Percentiles rank a stretch among this genome's conserved stretches.
Conservation (phyloP, 2,888 invertebrate species). For the Dromius quadrimaculatus region DNA sequence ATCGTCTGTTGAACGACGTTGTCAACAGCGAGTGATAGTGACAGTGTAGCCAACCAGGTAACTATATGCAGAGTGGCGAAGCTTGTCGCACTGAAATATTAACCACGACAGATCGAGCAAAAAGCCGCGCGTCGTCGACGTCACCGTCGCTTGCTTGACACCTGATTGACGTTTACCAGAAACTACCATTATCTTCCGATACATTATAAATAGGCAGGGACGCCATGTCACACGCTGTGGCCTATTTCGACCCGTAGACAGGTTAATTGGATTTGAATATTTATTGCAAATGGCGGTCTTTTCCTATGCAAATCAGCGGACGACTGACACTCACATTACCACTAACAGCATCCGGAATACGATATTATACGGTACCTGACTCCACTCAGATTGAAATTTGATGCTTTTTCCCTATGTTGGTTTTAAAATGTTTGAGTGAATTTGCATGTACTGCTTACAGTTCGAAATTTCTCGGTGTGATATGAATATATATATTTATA, state of each 20-base stretch:
- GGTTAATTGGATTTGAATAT: constrained; percentile 60
- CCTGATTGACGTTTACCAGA: constrained; percentile 64
- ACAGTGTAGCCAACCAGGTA: constrained; percentile 11
- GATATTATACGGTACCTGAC: neutral
- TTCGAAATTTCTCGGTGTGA: constrained; percentile 10
- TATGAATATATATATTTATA: constrained; percentile 22
- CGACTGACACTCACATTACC: constrained; percentile 3
- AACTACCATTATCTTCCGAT: constrained; percentile 63
- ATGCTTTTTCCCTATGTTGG: neutral
- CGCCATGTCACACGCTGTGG: constrained; percentile 11
- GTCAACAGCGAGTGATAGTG: constrained; percentile 1
- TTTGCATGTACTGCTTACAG: constrained; percentile 16
- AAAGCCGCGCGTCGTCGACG: constrained; percentile 29
- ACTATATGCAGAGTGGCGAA: constrained; percentile 52
- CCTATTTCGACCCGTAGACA: constrained; percentile 55
- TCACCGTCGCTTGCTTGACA: constrained; percentile 54
- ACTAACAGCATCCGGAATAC: neutral
- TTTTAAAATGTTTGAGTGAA: constrained; percentile 33
- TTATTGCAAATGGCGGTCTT: constrained; percentile 54
- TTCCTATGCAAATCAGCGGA: constrained; percentile 29
- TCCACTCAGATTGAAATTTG: constrained; percentile 3
- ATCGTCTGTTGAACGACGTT: neutral
- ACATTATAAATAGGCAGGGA: constrained; percentile 61
- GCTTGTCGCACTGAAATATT: constrained; percentile 49
- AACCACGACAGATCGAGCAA: constrained; percentile 33